Evolutionary conservation across 1,140 invertebrate genomes (phyloP).

Genomic region (Drosophila repleta): DNA sequence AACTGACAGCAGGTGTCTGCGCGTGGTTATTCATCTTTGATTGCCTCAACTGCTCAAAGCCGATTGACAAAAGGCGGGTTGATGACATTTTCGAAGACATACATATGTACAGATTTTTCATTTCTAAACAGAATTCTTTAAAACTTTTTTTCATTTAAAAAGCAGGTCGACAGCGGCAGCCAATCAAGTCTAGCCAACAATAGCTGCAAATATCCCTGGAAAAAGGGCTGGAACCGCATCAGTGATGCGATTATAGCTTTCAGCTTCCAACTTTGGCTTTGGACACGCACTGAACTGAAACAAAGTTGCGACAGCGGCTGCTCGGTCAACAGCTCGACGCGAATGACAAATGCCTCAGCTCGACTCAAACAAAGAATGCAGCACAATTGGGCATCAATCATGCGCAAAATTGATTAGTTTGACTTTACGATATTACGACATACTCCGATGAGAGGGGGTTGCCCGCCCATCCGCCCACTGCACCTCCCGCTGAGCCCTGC

Average conservation of each 20-base stretch:
- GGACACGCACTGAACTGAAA: slow-evolving; percentile 59
- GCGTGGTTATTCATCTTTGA: slow-evolving; percentile 33
- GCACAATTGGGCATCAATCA: slow-evolving; percentile 79
- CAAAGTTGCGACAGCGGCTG: slow-evolving; percentile 36
- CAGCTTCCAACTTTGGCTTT: slow-evolving; percentile 54
- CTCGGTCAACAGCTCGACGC: slow-evolving; percentile 7
- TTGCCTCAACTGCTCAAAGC: slow-evolving; percentile 6
- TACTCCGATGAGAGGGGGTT: background rate
- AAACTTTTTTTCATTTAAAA: slow-evolving; percentile 71
- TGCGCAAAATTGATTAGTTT: slow-evolving; percentile 79
- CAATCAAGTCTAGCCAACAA: slow-evolving; percentile 58
- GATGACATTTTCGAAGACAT: background rate
- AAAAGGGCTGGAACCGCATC: slow-evolving; percentile 61
- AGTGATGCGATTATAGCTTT: slow-evolving; percentile 63
- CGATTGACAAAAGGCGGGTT: slow-evolving; percentile 14
- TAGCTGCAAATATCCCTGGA: slow-evolving; percentile 37
- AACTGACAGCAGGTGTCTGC: slow-evolving; percentile 58
- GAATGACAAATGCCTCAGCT: slow-evolving; percentile 22
- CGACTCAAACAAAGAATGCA: slow-evolving; percentile 67
- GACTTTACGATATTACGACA: slow-evolving; percentile 40
- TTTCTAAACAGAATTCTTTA: slow-evolving; percentile 19
- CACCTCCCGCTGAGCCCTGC: background rate
- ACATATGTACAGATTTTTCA: background rate
- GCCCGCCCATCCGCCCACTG: background rate
- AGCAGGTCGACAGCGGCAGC: slow-evolving; percentile 10